A percentile compares a stretch with the other conserved stretches of the same genome.
phyloP scores from a whole-genome alignment of 2,113 vertebrate genomes.

The Grammomys surdaster region DNA sequence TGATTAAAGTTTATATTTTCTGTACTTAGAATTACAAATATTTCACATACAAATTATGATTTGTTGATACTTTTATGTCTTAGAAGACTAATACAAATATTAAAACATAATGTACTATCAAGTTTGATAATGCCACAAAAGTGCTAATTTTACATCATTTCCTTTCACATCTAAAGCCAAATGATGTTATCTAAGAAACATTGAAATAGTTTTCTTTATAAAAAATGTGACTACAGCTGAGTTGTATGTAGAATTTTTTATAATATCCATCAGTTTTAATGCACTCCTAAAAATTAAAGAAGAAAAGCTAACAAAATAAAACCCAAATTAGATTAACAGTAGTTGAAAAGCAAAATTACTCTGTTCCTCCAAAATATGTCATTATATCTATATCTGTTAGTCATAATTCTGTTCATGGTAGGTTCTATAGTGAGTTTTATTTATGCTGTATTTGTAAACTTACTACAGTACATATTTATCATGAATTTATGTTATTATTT shows the following conservation, averaged over 20 bases:
- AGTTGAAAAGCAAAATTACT: conserved; percentile 49
- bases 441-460: conserved; percentile 42
- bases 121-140: conserved; percentile 89
- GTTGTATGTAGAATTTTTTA: conserved; percentile 76
- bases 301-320: conserved; percentile 29
- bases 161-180: conserved; percentile 84
- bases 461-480: conserved; percentile 8
- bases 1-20: conserved; percentile 84
- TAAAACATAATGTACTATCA: conserved; percentile 90
- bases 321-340: conserved; percentile 56
- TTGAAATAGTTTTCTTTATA: conserved; percentile 84
- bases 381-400: conserved; percentile 30
- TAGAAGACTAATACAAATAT: conserved; percentile 87
- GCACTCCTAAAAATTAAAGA: background rate
- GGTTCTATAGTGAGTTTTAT: conserved; percentile 39
- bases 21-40: conserved; percentile 82
- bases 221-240: conserved; percentile 77
- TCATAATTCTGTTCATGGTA: conserved; percentile 49
- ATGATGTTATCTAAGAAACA: conserved; percentile 83
- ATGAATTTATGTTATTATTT: conserved; percentile 61
- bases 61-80: conserved; percentile 78
- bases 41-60: conserved; percentile 86
- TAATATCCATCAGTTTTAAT: conserved; percentile 56
- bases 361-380: conserved; percentile 41
- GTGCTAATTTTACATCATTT: conserved; percentile 88